Evolutionary conservation across 1,140 invertebrate genomes (phyloP), one percentile per base, ranked within the genome.

Genomic region (Drosophila mojavensis): DNA sequence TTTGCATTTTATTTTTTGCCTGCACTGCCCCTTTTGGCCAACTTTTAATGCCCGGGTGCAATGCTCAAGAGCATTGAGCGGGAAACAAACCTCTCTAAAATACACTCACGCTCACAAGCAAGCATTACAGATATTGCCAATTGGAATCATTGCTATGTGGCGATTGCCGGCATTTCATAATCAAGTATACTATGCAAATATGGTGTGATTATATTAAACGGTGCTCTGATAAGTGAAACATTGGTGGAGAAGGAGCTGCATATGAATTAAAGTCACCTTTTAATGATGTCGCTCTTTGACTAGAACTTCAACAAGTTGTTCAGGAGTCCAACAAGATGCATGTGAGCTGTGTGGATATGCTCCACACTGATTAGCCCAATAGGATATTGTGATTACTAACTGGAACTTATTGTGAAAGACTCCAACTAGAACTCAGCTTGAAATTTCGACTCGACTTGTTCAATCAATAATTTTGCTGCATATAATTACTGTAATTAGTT

Each of bases 1-100:
- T 70, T 54, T 67, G 45, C 69, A 75, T 66, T 78, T 69, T 15
- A 58, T 15, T 75, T 62, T 56, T 64, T 56, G 39, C 33, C 17
- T 54, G 51, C 15, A 66, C n/a, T 71, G 10, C 36, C 24, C 53
- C 56, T 51, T 64, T n/a, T 43, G 51, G 28, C 50, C 39, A 24
- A 17, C 30, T 55, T 20, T 62, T 13, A 4, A 69, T 17, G 15
- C 13, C 45, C 30, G 10, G n/a, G 2, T 43, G 4, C 58, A 54
- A 13, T 17, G 17, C 28, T 33, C 9, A 33, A 13, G 2, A 3
- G 26, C 28, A 28, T 6, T 2, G 39, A 28, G 10, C 20, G 10
- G 47, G 20, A 41, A 24, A 26, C 36, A 53, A 30, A 17, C 26
- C 1, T 54, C 10, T 33, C 26, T 17, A 28, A 55, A 55, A 13